phyloP scores from a whole-genome alignment of 2,888 invertebrate genomes.

The Embidobia sp. region DNA sequence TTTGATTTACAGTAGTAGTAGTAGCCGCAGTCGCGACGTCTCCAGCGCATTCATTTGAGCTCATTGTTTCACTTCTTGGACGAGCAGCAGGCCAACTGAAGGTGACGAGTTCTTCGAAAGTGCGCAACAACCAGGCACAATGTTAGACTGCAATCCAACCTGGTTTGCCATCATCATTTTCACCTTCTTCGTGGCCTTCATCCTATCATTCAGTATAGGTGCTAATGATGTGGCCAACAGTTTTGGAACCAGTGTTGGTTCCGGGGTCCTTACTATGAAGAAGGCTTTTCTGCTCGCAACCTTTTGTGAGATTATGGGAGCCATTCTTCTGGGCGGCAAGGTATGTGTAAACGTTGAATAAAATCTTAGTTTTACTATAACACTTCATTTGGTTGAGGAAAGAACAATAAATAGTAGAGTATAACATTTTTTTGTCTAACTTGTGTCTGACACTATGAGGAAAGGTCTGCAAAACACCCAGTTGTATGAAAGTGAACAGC shows the following conservation, averaged over 20 bases:
- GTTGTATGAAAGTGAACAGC: conserved; percentile 91
- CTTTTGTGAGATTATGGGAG: conserved; percentile 97
- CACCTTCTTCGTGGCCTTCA: conserved; percentile 96
- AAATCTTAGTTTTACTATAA: no score
- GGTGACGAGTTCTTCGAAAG: neutral
- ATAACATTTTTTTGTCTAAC: neutral
- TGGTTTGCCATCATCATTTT: conserved; percentile 92
- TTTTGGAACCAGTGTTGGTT: conserved; percentile 99
- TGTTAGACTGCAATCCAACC: conserved; percentile 84
- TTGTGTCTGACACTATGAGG: conserved; percentile 98
- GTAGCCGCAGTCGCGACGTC: conserved; percentile 41
- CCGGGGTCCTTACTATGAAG: conserved; percentile 95
- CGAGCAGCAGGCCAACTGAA: conserved; percentile 52
- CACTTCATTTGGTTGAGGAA: no score
- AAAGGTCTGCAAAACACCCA: conserved; percentile 96
- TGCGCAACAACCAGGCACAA: conserved; percentile 4
- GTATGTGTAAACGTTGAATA: conserved; percentile 55
- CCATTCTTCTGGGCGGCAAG: conserved; percentile 88
- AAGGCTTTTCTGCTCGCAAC: conserved; percentile 98
- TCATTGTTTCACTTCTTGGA: conserved; percentile 26
- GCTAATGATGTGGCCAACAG: conserved; percentile 99
- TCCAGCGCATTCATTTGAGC: conserved; percentile 21
- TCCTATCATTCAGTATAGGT: conserved; percentile 98
- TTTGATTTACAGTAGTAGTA: conserved; percentile 59
- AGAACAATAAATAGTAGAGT: no score